A percentile compares a stretch with the other conserved stretches of the same genome.
phyloP scores from a whole-genome alignment of 2,113 vertebrate genomes.

The Ptilorrhoa leucosticta region DNA sequence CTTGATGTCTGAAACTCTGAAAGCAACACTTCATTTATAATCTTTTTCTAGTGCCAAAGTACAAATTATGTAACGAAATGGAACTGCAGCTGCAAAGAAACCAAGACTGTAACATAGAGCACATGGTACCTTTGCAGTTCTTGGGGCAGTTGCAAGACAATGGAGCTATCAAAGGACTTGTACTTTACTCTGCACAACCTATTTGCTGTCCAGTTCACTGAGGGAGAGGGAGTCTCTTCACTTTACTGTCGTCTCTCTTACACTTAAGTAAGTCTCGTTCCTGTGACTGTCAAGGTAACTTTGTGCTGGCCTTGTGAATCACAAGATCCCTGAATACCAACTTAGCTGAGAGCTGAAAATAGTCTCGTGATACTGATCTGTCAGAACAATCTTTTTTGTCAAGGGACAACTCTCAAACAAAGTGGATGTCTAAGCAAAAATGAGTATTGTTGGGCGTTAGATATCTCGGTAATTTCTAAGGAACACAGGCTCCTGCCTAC shows the following conservation, averaged over 20 bases:
- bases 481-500: not conserved
- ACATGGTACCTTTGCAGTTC: not conserved
- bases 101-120: not conserved
- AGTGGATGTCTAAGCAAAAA: not conserved
- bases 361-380: not conserved
- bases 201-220: not conserved
- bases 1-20: slow-evolving; percentile 61
- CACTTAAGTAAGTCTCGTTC: not conserved
- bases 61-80: slow-evolving; percentile 57
- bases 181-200: not conserved
- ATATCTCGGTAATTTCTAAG: not conserved
- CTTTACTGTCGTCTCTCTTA: not conserved
- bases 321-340: not conserved
- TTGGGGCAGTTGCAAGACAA: not conserved
- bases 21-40: slow-evolving; percentile 72
- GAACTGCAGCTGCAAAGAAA: slow-evolving; percentile 56
- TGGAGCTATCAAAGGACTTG: not conserved
- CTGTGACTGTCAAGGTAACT: not conserved
- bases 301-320: not conserved
- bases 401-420: not conserved
- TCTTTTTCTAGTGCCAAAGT: slow-evolving; percentile 53
- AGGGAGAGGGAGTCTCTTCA: not conserved
- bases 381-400: not conserved
- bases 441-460: not conserved
- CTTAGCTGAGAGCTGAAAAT: not conserved